Base-by-base conservation (phyloP, 2,888 invertebrate species). In the Hipparchia semele region DNA sequence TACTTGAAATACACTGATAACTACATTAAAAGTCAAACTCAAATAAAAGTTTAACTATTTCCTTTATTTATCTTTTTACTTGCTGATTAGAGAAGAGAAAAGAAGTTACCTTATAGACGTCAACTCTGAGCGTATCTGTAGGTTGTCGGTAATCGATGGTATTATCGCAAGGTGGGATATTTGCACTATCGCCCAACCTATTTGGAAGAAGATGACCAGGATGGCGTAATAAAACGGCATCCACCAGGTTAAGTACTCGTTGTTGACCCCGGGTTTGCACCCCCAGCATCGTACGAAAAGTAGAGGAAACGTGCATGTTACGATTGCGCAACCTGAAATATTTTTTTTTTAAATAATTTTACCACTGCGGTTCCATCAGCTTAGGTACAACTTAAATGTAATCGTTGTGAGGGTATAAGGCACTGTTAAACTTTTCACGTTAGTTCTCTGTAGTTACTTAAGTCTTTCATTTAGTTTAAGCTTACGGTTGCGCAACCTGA, bases 101-200 rank as follows among this genome's bases (percentile, higher is more conserved):
- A 53, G 9, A 33, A 72, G 46, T 82, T 90, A 97, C 97, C 97
- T 95, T 79, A 97, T 96, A 3, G 98, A 96, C 62, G 97, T 97
- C 76, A 98, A 94, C 80, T 97, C 97, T 1, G 97, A 95, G 72
- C 98, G 95, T 76, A 96, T 95, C 78, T 95, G 92, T 65, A 96
- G 94, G 78, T 95, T 95, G 64, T 95, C 95, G 0, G 97, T 95
- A 72, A 98, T 94, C 69, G 96, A 95, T 1, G 99, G 98, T 81
- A 99, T 98, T 88, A 99, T 96, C 0, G 99, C 96, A 71, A 99
- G 94, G 90, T 99, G 99, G 0, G 98, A 97, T 81, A 99, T 98
- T 94, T 99, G 99, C 1, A 97, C 97, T 7, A 97, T 94, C 0
- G 99, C 98, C 99, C 99, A 99, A 10, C 99, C 99, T 79, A 97